Base-by-base conservation (phyloP, 2,888 invertebrate species). In the Drosophila maculinotata region DNA sequence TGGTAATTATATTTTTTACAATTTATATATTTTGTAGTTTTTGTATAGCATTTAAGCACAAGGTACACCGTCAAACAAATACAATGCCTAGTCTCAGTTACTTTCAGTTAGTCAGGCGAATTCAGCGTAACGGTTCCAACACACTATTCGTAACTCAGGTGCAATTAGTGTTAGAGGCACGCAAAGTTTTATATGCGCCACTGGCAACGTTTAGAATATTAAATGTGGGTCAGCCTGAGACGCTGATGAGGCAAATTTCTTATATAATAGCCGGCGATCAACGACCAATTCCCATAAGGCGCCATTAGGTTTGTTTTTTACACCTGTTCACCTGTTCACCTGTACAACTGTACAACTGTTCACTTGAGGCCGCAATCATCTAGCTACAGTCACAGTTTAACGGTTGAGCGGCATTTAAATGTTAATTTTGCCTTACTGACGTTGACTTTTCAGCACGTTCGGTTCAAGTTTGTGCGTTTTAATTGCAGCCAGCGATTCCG, bases 341-440 rank as follows among this genome's bases (percentile, higher is more conserved):
- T 20, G 20, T 4, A 20, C 47, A 58, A 45, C 10, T 28, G 20
- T 33, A 38, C 42, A 65, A 70, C 65, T 52, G 63, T 67, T 53
- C 9, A 54, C 31, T 17, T 48, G 42, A 69, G 41, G n/a, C n/a
- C n/a, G n/a, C 44, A 45, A 25, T 10, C 23, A 20, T 14, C 20
- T 20, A 25, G 33, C 8, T 23, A 3, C 15, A 36, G 26, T 10
- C 35, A 31, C 23, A 38, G 54, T 17, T 65, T 76, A 79, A 74
- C 76, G 58, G 83, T 69, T 67, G 68, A 74, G 60, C 72, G 69
- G 79, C 64, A 71, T 71, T 79, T 85, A 79, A 84, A 84, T 77
- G 79, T 72, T 83, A 77, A 75, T 79, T 82, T 20, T 75, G 44
- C 56, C 57, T 47, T 42, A 60, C 74, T 67, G 71, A 66, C 66